These are phyloP conservation scores for Stratiomys singularior DNA, from an alignment of 2,888 invertebrate species.

Conservation along the genomic window DNA sequence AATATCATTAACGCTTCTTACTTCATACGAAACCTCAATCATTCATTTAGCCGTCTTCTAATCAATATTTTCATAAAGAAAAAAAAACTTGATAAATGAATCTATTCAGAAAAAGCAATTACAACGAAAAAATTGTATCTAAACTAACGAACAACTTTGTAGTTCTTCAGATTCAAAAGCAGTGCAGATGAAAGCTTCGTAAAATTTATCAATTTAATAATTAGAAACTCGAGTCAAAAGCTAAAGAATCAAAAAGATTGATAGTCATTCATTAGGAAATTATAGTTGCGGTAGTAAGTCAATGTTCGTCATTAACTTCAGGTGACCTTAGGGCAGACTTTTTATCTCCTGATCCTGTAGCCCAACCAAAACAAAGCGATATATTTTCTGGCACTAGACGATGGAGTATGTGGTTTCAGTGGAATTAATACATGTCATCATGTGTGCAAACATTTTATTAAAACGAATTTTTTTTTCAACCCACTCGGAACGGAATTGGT, in stretches of 20 bases:
- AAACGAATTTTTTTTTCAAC: too few species aligned
- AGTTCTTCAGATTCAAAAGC: constrained; percentile 3
- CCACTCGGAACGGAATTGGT: too few species aligned
- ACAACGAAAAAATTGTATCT: not conserved
- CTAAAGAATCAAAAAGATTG: constrained; percentile 28
- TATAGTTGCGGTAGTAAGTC: constrained; percentile 25
- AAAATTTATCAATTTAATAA: constrained; percentile 6
- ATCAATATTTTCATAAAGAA: not conserved
- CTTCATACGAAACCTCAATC: not conserved
- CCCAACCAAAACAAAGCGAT: not conserved
- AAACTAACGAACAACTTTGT: not conserved
- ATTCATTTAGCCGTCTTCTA: not conserved
- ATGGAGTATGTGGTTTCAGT: not conserved
- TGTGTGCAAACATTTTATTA: not conserved
- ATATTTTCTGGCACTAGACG: not conserved
- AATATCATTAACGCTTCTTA: too few species aligned
- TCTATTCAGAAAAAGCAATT: not conserved
- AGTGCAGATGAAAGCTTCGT: not conserved
- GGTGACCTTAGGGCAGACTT: not conserved
- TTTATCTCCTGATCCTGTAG: not conserved
- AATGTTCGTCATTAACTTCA: constrained; percentile 19
- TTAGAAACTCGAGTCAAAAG: not conserved
- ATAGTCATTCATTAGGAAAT: constrained; percentile 12
- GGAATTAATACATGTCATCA: not conserved
- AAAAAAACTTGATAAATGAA: constrained; percentile 12